phyloP scores from a whole-genome alignment of 2,113 vertebrate genomes.

The Steatornis caripensis region DNA sequence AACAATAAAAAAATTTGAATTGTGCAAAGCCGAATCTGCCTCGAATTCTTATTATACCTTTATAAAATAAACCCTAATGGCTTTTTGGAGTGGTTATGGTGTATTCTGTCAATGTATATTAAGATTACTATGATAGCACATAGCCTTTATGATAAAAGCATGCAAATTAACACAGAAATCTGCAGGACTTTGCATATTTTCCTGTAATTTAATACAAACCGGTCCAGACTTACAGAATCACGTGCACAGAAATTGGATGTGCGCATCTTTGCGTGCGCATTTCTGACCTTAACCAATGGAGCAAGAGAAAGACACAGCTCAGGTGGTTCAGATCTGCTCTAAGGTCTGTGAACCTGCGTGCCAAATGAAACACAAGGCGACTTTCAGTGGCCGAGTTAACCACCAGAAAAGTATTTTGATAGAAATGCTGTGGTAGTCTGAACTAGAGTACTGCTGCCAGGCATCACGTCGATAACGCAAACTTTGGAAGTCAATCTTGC shows the following conservation, averaged over 20 bases:
- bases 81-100: conserved; percentile 44
- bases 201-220: conserved; percentile 26
- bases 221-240: conserved; percentile 17
- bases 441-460: conserved; percentile 38
- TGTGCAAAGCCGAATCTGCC: background rate
- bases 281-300: background rate
- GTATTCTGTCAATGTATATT: conserved; percentile 55
- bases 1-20: background rate
- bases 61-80: conserved; percentile 49
- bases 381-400: conserved; percentile 27
- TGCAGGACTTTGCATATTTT: conserved; percentile 49
- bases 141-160: conserved; percentile 59
- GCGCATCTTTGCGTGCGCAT: background rate
- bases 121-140: conserved; percentile 55
- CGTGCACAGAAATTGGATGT: background rate
- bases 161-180: conserved; percentile 57
- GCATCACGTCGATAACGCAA: conserved; percentile 64
- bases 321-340: background rate
- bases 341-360: background rate
- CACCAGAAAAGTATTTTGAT: conserved; percentile 44
- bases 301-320: background rate
- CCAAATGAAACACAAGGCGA: conserved; percentile 12
- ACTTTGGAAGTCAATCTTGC: conserved; percentile 48
- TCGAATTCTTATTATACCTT: conserved; percentile 25
- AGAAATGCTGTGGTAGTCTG: conserved; percentile 30